These are phyloP conservation scores for Sarcoramphus papa DNA, from an alignment of 2,797 vertebrate genomes.

Conservation along the genomic window DNA sequence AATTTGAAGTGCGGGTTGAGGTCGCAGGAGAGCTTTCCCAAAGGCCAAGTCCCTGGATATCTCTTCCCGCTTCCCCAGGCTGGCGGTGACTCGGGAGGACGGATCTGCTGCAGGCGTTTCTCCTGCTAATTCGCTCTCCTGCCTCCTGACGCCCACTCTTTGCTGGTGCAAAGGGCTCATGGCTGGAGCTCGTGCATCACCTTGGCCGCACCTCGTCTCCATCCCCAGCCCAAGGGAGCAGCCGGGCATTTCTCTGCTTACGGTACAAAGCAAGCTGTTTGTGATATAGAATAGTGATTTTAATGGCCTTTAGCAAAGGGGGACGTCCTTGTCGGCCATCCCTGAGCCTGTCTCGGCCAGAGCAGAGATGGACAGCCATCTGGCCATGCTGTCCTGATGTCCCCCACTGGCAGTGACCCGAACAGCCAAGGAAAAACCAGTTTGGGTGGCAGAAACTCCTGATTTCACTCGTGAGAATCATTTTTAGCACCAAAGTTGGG, in stretches of 20 bases:
- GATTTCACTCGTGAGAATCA: accelerated
- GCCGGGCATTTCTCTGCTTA: background rate
- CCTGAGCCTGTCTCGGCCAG: background rate
- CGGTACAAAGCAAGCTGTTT: accelerated
- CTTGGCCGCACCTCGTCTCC: background rate
- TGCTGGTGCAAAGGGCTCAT: accelerated
- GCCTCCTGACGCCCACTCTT: accelerated
- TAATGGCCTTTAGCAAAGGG: background rate
- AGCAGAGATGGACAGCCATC: background rate
- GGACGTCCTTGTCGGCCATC: accelerated
- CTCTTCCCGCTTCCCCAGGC: background rate
- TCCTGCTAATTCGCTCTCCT: accelerated
- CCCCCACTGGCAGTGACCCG: background rate
- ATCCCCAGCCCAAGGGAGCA: background rate
- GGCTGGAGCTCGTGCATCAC: accelerated
- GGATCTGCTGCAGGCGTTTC: background rate
- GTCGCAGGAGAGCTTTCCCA: background rate
- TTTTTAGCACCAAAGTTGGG: background rate
- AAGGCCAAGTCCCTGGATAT: background rate
- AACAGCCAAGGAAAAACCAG: accelerated
- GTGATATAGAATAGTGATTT: background rate
- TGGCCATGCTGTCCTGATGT: background rate
- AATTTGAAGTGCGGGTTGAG: background rate
- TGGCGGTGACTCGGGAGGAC: accelerated
- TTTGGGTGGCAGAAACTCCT: background rate